These are phyloP conservation scores for Aegithalos caudatus DNA, from an alignment of 2,113 vertebrate species.

Conservation along the genomic window DNA sequence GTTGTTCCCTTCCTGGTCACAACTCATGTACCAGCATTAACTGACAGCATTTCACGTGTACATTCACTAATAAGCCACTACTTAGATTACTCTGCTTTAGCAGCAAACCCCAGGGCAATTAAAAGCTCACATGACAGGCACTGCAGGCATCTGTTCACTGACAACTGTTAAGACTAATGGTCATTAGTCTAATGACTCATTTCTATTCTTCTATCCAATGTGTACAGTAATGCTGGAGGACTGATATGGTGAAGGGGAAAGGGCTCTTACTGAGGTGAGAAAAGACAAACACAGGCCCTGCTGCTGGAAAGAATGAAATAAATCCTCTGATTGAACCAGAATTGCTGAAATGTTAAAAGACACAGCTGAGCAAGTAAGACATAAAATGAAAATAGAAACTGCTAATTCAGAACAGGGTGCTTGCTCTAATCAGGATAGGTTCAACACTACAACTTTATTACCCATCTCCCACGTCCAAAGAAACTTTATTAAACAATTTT, in stretches of 20 bases:
- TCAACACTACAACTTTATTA: neutral
- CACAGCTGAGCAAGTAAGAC: neutral
- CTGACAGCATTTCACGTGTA: neutral
- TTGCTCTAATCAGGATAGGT: neutral
- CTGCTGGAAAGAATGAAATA: slow-evolving; percentile 34
- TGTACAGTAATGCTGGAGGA: neutral
- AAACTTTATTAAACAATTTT: neutral
- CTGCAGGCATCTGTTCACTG: slow-evolving; percentile 15
- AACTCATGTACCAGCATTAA: neutral
- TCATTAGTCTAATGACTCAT: slow-evolving; percentile 24
- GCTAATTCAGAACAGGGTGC: neutral
- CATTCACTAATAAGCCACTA: neutral
- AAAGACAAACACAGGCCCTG: slow-evolving; percentile 48
- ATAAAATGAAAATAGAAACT: slow-evolving; percentile 4
- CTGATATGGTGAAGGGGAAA: slow-evolving; percentile 16
- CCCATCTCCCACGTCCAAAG: neutral
- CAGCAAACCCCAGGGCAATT: neutral
- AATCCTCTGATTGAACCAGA: slow-evolving; percentile 13
- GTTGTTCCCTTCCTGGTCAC: neutral
- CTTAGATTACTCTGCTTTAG: neutral
- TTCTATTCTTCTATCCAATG: neutral
- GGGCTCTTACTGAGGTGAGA: slow-evolving; percentile 33
- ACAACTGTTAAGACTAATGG: slow-evolving; percentile 16
- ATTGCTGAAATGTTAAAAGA: slow-evolving; percentile 34
- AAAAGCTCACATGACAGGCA: neutral